Percentiles rank a stretch among this genome's conserved stretches.
These are phyloP conservation scores for Heliothis subflexa DNA, from an alignment of 1,140 invertebrate species.

Conservation along the genomic window DNA sequence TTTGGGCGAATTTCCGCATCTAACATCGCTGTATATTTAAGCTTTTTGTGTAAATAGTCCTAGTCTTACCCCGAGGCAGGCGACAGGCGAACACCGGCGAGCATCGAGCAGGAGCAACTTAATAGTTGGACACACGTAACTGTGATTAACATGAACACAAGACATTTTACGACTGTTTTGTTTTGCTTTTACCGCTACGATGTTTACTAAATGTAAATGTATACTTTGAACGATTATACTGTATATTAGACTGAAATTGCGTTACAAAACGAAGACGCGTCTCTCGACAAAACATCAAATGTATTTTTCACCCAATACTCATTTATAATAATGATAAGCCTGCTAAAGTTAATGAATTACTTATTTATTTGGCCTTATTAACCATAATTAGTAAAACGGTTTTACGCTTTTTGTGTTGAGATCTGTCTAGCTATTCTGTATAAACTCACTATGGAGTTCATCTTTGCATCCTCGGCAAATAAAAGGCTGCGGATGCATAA, in stretches of 20 bases:
- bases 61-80: conserved; percentile 64
- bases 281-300: conserved; percentile 75
- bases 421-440: conserved; percentile 47
- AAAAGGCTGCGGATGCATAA: neutral
- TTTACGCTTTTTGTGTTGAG: conserved; percentile 81
- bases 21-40: conserved; percentile 84
- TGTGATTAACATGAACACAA: conserved; percentile 84
- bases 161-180: conserved; percentile 79
- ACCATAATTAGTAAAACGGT: conserved; percentile 68
- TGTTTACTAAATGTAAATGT: conserved; percentile 80
- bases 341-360: conserved; percentile 75
- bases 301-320: conserved; percentile 86
- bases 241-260: conserved; percentile 69
- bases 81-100: conserved; percentile 61
- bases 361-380: conserved; percentile 80
- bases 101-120: conserved; percentile 59
- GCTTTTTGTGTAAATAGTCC: conserved; percentile 85
- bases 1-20: conserved; percentile 82
- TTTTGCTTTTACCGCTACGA: conserved; percentile 85
- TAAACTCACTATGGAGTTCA: conserved; percentile 22
- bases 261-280: conserved; percentile 66
- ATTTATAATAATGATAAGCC: conserved; percentile 73
- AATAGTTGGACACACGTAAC: conserved; percentile 70
- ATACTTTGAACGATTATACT: conserved; percentile 63
- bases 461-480: neutral